Conservation (phyloP, 2,888 invertebrate species). For the Elmis aenea region DNA sequence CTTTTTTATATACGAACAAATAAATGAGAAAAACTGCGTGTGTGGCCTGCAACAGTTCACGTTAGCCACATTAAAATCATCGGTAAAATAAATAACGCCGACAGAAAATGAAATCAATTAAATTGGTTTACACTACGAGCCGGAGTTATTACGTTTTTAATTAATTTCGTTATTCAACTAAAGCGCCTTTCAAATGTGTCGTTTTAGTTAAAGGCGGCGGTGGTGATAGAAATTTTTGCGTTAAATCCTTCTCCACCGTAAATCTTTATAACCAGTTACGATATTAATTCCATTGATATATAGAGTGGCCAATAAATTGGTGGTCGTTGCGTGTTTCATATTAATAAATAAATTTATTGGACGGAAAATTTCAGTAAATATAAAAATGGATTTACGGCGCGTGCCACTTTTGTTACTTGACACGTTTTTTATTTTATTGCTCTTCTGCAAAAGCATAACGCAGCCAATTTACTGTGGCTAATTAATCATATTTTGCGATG, state of each 20-base stretch:
- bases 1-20: neutral
- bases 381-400: too few relatives aligned
- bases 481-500: too few relatives aligned
- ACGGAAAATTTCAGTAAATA: too few relatives aligned
- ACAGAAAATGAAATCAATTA: slow-evolving; percentile 19
- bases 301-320: too few relatives aligned
- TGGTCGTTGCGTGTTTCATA: too few relatives aligned
- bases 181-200: slow-evolving; percentile 9
- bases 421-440: too few relatives aligned
- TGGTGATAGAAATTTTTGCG: slow-evolving; percentile 4
- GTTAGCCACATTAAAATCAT: slow-evolving; percentile 17
- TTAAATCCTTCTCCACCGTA: slow-evolving; percentile 17
- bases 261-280: too few relatives aligned
- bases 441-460: too few relatives aligned
- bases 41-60: slow-evolving; percentile 10
- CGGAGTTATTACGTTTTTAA: slow-evolving; percentile 16
- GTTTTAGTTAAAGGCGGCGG: slow-evolving; percentile 6
- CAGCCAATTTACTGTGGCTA: too few relatives aligned
- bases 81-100: slow-evolving; percentile 17
- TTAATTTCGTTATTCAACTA: slow-evolving; percentile 17
- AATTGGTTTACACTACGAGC: slow-evolving; percentile 14
- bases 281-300: too few relatives aligned
- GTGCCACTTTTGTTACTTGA: too few relatives aligned
- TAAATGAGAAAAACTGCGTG: slow-evolving; percentile 7
- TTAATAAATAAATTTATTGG: too few relatives aligned